Base-by-base conservation (phyloP, 2,888 invertebrate species). In the Gastracanthus pulcherrimus region DNA sequence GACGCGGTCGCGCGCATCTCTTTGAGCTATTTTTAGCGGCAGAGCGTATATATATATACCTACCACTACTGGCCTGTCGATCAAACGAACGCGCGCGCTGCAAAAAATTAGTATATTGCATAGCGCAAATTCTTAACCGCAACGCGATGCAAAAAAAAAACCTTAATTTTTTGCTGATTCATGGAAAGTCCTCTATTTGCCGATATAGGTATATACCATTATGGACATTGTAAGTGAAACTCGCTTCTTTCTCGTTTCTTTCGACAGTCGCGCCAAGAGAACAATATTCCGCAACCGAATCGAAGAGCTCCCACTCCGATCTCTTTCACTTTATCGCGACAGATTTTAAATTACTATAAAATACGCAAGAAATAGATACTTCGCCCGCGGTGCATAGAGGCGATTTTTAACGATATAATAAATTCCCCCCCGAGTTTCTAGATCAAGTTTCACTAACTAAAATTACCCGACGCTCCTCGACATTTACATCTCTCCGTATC, bases 1-100 rank as follows among this genome's bases (percentile, higher is more conserved):
- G 66, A 55, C 55, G 41, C 64, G 48, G 55, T 55, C 31, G 71
- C 29, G 48, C n/a, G 48, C n/a, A 72, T 78, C 38, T 41, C 51
- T 79, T 58, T 23, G 45, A n/a, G 29, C 55, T 78, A 78, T 34
- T 66, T 58, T 72, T 51, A 77, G 62, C 34, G 7, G 0, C 9
- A 16, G 41, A 19, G 48, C 48, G n/a, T 6, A 3, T 4, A 45
- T n/a, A n/a, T n/a, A n/a, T n/a, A n/a, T n/a, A n/a, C n/a, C n/a
- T n/a, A n/a, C 48, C n/a, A 23, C 51, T 55, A 11, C 9, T 19
- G 29, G 48, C 34, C 29, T 1, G 41, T 45, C 64, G 4, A 78
- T 78, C 41, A 45, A 55, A 62, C 41, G 38, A n/a, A n/a, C n/a
- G 19, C 38, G 51, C n/a, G 9, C 38, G 31, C 6, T 13, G 34